These are phyloP conservation scores for Paradisaea rubra DNA, from an alignment of 2,113 vertebrate genomes.

Conservation along the genomic window DNA sequence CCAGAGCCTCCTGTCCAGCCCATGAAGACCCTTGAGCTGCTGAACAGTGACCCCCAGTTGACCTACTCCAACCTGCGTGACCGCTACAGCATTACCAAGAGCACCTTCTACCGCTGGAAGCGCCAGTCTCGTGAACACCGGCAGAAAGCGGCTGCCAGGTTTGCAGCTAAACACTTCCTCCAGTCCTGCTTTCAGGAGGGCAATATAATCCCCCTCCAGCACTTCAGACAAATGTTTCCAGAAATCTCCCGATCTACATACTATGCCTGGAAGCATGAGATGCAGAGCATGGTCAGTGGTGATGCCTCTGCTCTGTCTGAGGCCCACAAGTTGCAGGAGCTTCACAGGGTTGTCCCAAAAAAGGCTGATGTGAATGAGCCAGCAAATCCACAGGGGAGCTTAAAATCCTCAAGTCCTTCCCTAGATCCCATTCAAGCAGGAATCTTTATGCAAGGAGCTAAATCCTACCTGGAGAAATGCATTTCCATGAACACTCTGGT, in stretches of 20 bases:
- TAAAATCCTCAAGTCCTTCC: background rate
- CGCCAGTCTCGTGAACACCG: constrained; percentile 87
- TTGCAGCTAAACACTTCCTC: constrained; percentile 92
- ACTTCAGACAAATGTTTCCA: constrained; percentile 89
- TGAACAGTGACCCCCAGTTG: constrained; percentile 74
- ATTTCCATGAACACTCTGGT: constrained; percentile 86
- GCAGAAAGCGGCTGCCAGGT: constrained; percentile 84
- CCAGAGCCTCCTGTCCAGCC: constrained; percentile 56
- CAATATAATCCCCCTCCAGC: constrained; percentile 83
- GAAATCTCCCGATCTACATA: constrained; percentile 94
- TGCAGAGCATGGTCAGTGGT: constrained; percentile 66
- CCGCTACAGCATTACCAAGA: constrained; percentile 88
- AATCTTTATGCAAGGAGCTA: constrained; percentile 88
- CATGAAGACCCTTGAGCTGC: constrained; percentile 71
- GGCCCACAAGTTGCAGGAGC: background rate
- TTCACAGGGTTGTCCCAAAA: background rate
- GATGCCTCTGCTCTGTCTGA: constrained; percentile 50
- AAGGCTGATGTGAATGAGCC: background rate
- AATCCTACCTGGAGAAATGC: constrained; percentile 86
- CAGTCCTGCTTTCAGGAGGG: constrained; percentile 86
- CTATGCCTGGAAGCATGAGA: constrained; percentile 95
- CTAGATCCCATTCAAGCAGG: constrained; percentile 33
- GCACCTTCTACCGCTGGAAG: constrained; percentile 93
- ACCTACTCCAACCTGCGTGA: constrained; percentile 84
- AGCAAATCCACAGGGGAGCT: background rate